Evolutionary conservation across 2,113 vertebrate genomes (phyloP).

Genomic region (Epinephelus cyanopodus): DNA sequence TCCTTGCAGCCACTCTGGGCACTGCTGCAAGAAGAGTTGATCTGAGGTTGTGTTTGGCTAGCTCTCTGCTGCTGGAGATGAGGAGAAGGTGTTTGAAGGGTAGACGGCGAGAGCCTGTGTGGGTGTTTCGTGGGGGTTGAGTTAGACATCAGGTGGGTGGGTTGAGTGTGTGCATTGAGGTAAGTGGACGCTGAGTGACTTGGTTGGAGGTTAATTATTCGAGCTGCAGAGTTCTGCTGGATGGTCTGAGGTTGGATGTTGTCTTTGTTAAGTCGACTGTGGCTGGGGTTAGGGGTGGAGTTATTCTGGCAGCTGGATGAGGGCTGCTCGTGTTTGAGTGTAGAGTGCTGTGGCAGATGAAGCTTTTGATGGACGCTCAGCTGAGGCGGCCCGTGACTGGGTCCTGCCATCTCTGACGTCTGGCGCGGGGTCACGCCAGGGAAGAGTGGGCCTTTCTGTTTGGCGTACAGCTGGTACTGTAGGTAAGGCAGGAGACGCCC

Average conservation of each 20-base stretch:
- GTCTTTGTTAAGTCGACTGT: slow-evolving; percentile 37
- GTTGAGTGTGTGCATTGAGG: slow-evolving; percentile 37
- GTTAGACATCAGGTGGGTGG: slow-evolving; percentile 30
- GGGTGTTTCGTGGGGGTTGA: slow-evolving; percentile 40
- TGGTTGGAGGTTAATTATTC: slow-evolving; percentile 20
- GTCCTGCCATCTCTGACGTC: slow-evolving; percentile 86
- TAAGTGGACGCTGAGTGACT: slow-evolving; percentile 34
- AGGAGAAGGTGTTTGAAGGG: slow-evolving; percentile 39
- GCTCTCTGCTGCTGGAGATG: slow-evolving; percentile 47
- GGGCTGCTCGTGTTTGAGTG: slow-evolving; percentile 32
- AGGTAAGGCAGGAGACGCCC: slow-evolving; percentile 91
- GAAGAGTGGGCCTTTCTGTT: slow-evolving; percentile 92
- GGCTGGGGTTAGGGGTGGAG: slow-evolving; percentile 28
- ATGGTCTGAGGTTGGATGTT: slow-evolving; percentile 54
- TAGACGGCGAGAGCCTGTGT: slow-evolving; percentile 37
- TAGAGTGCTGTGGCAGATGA: slow-evolving; percentile 45
- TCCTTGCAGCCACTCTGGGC: slow-evolving; percentile 46
- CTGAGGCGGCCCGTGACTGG: slow-evolving; percentile 78
- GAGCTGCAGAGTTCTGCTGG: slow-evolving; percentile 44
- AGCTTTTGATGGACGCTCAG: slow-evolving; percentile 44
- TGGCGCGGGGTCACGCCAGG: slow-evolving; percentile 80
- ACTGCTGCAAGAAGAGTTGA: slow-evolving; percentile 24
- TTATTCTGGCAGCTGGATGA: slow-evolving; percentile 37
- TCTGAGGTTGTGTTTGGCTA: slow-evolving; percentile 51
- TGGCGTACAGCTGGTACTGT: slow-evolving; percentile 94